Base-by-base conservation (phyloP, 2,797 vertebrate genomes). In the Macroramphosus scolopax region DNA sequence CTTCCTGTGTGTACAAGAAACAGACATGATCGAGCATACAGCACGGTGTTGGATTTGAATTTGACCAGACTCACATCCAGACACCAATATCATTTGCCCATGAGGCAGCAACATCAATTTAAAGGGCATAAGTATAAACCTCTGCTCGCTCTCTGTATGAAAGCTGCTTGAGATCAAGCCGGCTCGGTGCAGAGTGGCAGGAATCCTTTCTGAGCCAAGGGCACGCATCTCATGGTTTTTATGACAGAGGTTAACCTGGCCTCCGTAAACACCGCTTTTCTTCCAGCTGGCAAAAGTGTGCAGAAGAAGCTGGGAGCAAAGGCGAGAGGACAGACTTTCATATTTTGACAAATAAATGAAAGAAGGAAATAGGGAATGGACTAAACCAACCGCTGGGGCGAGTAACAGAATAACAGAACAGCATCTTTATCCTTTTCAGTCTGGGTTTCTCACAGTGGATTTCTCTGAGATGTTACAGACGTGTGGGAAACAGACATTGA, bases 261-360 rank as follows among this genome's bases (percentile, higher is more conserved):
- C 75, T 77, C 75, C 70, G 75, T 85, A 81, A 86, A 87, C 73
- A 81, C 76, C n/a, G n/a, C n/a, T n/a, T n/a, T n/a, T n/a, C n/a
- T 82, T 58, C 51, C 43, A 76, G 64, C 47, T 57, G 50, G 57
- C 56, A 55, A 68, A 67, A 60, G 50, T 8, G 17, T 67, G 63
- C 45, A 63, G 42, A 42, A 52, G 22, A 62, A 65, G 52, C 55
- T 47, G 45, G 52, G 47, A 53, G 63, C 50, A 40, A 67, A 77
- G 50, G 38, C 10, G 38, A 70, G 26, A 68, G 50, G 41, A 63
- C 36, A 58, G 51, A 64, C 50, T 50, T 42, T 47, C 29, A 50
- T 40, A 33, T 55, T 70, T 57, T 57, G 41, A 72, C 63, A 51
- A 44, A 59, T 18, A 53, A 52, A 56, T 20, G 51, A 72, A n/a